Percentiles rank a stretch among this genome's conserved stretches.
These are phyloP conservation scores for Venustoraphidia nigricollis DNA, from an alignment of 2,888 invertebrate genomes.

Conservation along the genomic window DNA sequence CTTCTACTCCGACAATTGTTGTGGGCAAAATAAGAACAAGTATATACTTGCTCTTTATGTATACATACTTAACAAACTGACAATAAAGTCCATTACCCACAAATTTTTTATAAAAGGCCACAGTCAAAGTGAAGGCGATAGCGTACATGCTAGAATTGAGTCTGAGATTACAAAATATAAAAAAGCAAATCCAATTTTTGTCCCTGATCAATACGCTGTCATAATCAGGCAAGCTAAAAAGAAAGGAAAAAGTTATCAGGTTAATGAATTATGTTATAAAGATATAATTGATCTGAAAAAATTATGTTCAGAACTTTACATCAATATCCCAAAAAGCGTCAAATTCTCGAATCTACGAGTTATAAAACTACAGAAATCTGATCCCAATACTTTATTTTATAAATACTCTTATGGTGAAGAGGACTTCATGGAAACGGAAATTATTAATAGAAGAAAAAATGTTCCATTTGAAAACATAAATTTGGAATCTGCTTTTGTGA, in stretches of 20 bases:
- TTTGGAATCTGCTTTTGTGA: no score
- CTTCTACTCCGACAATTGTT: no score
- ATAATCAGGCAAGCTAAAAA: slow-evolving; percentile 7
- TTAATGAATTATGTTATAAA: slow-evolving; percentile 6
- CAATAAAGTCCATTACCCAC: slow-evolving; percentile 16
- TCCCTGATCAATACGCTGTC: slow-evolving; percentile 2
- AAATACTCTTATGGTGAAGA: no score
- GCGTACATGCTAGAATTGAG: slow-evolving; percentile 19
- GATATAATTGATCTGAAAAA: slow-evolving; percentile 8
- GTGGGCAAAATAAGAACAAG: slow-evolving; percentile 11
- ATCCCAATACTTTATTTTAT: no score
- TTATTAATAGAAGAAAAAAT: no score
- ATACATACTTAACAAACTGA: slow-evolving; percentile 8
- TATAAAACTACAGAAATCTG: no score
- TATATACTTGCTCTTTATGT: slow-evolving; percentile 12
- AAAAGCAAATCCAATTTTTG: slow-evolving; percentile 1
- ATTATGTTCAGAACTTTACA: no score
- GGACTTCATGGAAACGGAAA: no score
- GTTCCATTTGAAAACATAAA: no score
- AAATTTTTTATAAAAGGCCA: slow-evolving; percentile 20
- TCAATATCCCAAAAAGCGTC: no score
- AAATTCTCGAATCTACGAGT: no score
- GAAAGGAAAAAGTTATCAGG: slow-evolving; percentile 6
- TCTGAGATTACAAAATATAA: slow-evolving; percentile 2
- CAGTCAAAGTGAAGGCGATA: slow-evolving; percentile 21